Evolutionary conservation across 2,888 invertebrate species (phyloP), one percentile per base, ranked within the genome.

Genomic region (Eristalis tenax): DNA sequence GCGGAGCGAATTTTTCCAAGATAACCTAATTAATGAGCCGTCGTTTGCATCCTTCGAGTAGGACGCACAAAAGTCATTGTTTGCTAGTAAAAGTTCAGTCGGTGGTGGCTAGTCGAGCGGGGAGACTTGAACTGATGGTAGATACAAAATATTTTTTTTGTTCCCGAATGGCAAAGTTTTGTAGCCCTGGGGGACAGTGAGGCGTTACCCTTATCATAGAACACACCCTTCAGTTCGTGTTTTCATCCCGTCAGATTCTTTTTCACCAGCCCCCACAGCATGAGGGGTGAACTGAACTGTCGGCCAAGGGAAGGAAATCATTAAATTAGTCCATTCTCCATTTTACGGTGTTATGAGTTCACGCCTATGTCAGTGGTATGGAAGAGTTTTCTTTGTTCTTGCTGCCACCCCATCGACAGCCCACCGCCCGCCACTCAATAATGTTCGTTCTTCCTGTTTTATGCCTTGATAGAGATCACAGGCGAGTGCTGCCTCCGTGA

Each of bases 21-120:
- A 85, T 85, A 85, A 85, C 84, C 80, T 85, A 81, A 85, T 85
- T 85, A 85, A 85, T 80, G 84, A 85, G 84, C 73, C 76, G 73
- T 76, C 68, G 76, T 76, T 76, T 76, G 80, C 80, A 80, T 85
- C 71, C 76, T 71, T 76, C 71, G 66, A 77, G 76, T 73, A 56
- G 80, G 81, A 76, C 76, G 76, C 68, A 71, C 50, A 63, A 76
- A 63, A 80, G 84, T 84, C 84, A 84, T 76, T 84, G 84, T 75
- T 84, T 86, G 73, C 50, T 64, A 69, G 32, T 74, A 64, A 56
- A 77, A 78, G 82, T 70, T 78, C 57, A 81, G 70, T 57, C 59
- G n/a, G 28, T n/a, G 22, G 32, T 23, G 43, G 26, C 35, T 13
- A 64, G 73, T 77, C 3, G 38, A 18, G 43, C 4, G 43, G 1